Percentiles rank a stretch among this genome's conserved stretches.
These are phyloP conservation scores for Atta texana DNA, from an alignment of 1,140 invertebrate species.

Conservation along the genomic window DNA sequence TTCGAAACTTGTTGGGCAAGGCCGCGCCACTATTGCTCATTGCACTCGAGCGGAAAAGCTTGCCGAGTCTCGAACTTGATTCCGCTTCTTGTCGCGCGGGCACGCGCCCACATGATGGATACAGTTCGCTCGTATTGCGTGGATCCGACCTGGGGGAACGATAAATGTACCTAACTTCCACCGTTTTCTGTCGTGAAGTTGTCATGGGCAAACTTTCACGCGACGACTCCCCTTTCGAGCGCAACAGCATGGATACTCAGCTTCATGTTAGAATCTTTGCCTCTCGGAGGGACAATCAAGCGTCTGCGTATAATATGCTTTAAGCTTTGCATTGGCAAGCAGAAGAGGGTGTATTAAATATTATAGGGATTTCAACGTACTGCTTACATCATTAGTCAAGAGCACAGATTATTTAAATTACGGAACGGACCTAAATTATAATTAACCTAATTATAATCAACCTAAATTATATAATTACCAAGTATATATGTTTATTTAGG, in stretches of 20 bases:
- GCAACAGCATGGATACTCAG: conserved; percentile 18
- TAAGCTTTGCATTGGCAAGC: background rate
- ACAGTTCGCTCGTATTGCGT: conserved; percentile 45
- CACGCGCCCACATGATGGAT: conserved; percentile 55
- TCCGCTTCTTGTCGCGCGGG: conserved; percentile 45
- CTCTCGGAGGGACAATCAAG: background rate
- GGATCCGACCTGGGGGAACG: background rate
- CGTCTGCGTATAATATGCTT: background rate
- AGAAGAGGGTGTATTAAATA: background rate
- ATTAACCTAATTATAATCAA: background rate
- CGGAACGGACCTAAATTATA: background rate
- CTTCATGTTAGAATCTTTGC: background rate
- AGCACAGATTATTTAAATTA: background rate
- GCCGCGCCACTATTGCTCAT: conserved; percentile 48
- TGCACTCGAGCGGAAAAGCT: conserved; percentile 53
- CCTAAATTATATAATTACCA: no score
- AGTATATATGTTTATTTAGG: background rate
- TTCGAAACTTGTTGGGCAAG: conserved; percentile 60
- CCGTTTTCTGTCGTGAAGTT: conserved; percentile 49
- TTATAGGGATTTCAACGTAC: background rate
- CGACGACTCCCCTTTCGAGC: conserved; percentile 30
- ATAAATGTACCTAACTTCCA: conserved; percentile 62
- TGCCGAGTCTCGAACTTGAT: conserved; percentile 46
- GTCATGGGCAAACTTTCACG: conserved; percentile 41
- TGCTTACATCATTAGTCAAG: background rate